Percentiles rank a stretch among this genome's conserved stretches.
phyloP scores from a whole-genome alignment of 2,888 invertebrate genomes.

The Drosophila fulvimacula region DNA sequence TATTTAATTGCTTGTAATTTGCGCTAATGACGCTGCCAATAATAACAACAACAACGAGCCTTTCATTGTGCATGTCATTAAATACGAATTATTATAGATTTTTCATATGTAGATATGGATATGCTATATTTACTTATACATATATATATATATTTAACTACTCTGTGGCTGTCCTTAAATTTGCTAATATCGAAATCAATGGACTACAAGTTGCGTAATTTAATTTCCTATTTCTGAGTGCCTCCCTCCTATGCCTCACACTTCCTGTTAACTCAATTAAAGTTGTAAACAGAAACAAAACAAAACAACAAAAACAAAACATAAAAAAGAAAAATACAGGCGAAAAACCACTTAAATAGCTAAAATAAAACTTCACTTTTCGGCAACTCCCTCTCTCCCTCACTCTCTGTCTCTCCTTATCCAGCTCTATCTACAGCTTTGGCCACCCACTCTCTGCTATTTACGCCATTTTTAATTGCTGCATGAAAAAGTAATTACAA shows the following conservation, averaged over 20 bases:
- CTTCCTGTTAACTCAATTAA: constrained; percentile 52
- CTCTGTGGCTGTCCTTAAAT: not conserved
- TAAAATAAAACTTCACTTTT: constrained; percentile 53
- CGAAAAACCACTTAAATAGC: constrained; percentile 64
- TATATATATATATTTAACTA: not conserved
- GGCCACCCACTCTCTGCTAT: constrained; percentile 53
- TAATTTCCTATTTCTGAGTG: constrained; percentile 24
- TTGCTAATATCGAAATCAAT: constrained; percentile 57
- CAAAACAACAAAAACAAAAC: not conserved
- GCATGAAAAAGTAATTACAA: constrained; percentile 79
- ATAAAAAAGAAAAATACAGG: constrained; percentile 26
- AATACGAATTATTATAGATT: constrained; percentile 64
- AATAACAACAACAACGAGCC: constrained; percentile 42
- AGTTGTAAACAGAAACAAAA: constrained; percentile 36
- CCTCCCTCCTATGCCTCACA: not conserved
- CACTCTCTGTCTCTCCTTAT: constrained; percentile 40
- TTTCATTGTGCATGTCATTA: constrained; percentile 57
- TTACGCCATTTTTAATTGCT: constrained; percentile 80
- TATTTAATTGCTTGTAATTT: constrained; percentile 78
- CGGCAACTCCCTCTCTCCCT: constrained; percentile 40
- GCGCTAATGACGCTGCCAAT: constrained; percentile 71
- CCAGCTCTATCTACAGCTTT: constrained; percentile 40
- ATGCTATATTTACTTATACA: not conserved
- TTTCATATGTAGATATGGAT: constrained; percentile 8
- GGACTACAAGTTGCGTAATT: constrained; percentile 42